A percentile compares a stretch with the other conserved stretches of the same genome.
Conservation (phyloP, 1,140 invertebrate species). For the Gryllus bimaculatus region DNA sequence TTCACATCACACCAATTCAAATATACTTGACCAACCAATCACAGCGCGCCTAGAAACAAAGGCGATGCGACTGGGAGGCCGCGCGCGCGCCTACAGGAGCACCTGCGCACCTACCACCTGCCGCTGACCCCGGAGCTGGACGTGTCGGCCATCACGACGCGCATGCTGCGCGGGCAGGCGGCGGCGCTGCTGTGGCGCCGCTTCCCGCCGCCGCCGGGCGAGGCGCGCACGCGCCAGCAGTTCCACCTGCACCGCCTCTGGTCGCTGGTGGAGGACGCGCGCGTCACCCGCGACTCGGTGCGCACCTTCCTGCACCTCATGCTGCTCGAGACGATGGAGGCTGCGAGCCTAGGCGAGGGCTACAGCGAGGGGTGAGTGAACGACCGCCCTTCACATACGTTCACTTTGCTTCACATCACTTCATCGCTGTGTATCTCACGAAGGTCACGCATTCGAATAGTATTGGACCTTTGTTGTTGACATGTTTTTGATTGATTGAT, state of each 20-base stretch:
- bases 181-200: background rate
- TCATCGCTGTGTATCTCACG: too few relatives aligned
- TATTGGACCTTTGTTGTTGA: too few relatives aligned
- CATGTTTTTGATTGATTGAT: too few relatives aligned
- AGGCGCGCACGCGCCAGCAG: background rate
- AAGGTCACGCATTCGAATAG: too few relatives aligned
- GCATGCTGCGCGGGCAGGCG: background rate
- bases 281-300: background rate
- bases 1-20: too few relatives aligned
- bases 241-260: background rate
- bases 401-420: too few relatives aligned
- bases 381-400: too few relatives aligned
- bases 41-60: too few relatives aligned
- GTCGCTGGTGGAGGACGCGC: background rate
- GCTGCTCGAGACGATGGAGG: background rate
- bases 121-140: background rate
- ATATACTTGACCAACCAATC: too few relatives aligned
- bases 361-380: background rate
- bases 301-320: background rate
- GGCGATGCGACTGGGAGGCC: too few relatives aligned
- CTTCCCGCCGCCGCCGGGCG: background rate
- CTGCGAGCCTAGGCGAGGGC: background rate
- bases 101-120: background rate
- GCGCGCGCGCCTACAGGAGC: background rate
- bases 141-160: background rate